A percentile compares a stretch with the other conserved stretches of the same genome.
These are phyloP conservation scores for Frankliniella intonsa DNA, from an alignment of 2,888 invertebrate species.

Conservation along the genomic window DNA sequence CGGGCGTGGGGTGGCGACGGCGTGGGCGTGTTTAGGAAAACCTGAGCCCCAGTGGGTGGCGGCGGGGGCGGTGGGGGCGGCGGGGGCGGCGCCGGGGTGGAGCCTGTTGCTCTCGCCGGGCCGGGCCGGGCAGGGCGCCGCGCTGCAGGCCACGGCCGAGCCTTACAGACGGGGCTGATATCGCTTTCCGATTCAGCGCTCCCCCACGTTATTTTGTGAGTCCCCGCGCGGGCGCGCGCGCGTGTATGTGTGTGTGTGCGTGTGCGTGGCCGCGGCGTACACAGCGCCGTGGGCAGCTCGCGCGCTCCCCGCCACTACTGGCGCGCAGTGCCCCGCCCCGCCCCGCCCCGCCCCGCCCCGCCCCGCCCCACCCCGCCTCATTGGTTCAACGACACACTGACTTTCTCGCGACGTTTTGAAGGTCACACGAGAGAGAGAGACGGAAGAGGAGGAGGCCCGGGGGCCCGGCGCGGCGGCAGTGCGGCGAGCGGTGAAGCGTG, in stretches of 20 bases:
- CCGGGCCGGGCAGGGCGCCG: neutral
- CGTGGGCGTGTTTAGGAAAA: neutral
- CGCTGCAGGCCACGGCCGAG: neutral
- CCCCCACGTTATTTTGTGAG: too few species aligned
- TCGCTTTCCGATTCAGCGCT: too few species aligned
- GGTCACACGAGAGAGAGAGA: conserved; percentile 35
- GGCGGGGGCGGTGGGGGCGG: too few species aligned
- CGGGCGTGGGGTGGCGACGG: neutral
- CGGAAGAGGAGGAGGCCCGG: conserved; percentile 28
- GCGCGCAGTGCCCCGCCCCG: conserved; percentile 20
- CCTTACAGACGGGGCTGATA: too few species aligned
- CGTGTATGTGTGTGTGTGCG: too few species aligned
- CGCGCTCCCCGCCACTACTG: conserved; percentile 2
- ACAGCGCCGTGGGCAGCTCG: conserved; percentile 13
- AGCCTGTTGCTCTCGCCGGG: neutral
- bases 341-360: conserved; percentile 23
- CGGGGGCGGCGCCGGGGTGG: too few species aligned
- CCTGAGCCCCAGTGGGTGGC: too few species aligned
- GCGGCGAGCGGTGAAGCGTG: conserved; percentile 31
- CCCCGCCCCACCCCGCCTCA: conserved; percentile 28
- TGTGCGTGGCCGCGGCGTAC: too few species aligned
- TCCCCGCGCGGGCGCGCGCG: too few species aligned
- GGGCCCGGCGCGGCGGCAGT: conserved; percentile 34
- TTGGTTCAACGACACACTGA: conserved; percentile 39
- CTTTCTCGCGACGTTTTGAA: conserved; percentile 38